These are phyloP conservation scores for Helogale parvula DNA, from an alignment of 2,113 vertebrate genomes.

Conservation along the genomic window DNA sequence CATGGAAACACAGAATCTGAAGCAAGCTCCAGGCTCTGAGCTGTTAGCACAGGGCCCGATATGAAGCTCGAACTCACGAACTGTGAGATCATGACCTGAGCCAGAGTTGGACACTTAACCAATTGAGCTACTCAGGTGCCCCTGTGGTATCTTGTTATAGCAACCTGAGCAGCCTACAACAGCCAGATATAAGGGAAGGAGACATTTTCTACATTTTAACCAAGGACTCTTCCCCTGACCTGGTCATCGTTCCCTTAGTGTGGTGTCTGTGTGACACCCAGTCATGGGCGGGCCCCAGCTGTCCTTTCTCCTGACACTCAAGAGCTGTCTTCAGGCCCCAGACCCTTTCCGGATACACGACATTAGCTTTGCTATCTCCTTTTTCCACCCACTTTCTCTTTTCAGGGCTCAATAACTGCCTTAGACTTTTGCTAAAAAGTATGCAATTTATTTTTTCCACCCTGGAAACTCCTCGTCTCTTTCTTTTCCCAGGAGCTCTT, in stretches of 20 bases:
- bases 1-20: no score
- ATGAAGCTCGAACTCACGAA: no score
- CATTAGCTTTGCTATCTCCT: fast-evolving
- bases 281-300: fast-evolving
- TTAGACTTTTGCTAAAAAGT: background rate
- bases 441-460: background rate
- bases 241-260: background rate
- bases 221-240: background rate
- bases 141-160: background rate
- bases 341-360: background rate
- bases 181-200: background rate
- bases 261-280: background rate
- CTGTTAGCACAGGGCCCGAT: no score
- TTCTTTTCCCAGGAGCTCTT: background rate
- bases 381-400: background rate
- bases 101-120: no score
- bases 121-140: no score
- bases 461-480: background rate
- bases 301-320: background rate
- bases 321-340: background rate
- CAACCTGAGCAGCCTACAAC: background rate
- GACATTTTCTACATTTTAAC: background rate
- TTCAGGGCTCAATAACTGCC: background rate
- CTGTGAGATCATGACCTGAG: no score
- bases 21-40: no score